Evolutionary conservation across 2,888 invertebrate genomes (phyloP).

Genomic region (Schizaphis graminum): DNA sequence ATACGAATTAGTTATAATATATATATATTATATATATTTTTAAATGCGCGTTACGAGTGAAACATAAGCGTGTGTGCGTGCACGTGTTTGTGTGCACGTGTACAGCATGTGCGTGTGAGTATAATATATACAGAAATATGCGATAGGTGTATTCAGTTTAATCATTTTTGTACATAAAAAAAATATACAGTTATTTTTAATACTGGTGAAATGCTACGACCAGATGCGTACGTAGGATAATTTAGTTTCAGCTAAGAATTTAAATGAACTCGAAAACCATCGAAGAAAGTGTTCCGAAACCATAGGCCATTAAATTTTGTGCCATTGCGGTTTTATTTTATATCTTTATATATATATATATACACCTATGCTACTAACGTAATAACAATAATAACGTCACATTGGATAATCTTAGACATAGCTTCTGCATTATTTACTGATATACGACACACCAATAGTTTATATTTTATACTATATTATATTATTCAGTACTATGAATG

Average conservation of each 20-base stretch:
- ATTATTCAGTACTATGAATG: not conserved
- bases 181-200: constrained; percentile 33
- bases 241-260: constrained; percentile 33
- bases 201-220: constrained; percentile 21
- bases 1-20: not conserved
- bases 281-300: constrained; percentile 40
- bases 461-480: not conserved
- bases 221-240: constrained; percentile 10
- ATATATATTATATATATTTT: not conserved
- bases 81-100: not conserved
- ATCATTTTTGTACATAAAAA: constrained; percentile 12
- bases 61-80: not conserved
- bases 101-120: not conserved
- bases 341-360: not conserved
- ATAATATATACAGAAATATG: not conserved
- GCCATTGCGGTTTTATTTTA: constrained; percentile 39
- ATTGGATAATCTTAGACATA: not conserved
- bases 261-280: constrained; percentile 36
- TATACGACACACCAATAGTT: not conserved
- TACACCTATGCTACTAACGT: not conserved
- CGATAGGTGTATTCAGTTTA: not conserved
- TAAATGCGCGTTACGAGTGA: not conserved
- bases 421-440: not conserved
- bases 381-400: not conserved
- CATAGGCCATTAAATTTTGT: constrained; percentile 33